Conservation (phyloP, 2,888 invertebrate species). For the Muschampia plurimacula region DNA sequence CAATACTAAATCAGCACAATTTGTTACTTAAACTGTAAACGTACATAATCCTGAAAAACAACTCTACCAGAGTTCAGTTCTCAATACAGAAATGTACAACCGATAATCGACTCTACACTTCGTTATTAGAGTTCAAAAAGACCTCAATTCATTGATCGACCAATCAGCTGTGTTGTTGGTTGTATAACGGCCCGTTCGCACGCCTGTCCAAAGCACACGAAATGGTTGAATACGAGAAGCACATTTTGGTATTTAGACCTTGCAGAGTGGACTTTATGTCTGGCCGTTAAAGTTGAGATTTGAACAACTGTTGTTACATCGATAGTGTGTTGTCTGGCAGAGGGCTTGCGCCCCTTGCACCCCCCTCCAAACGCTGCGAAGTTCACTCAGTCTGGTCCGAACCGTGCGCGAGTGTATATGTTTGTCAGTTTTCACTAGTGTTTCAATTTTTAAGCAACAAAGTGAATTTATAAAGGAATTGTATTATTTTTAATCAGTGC, state of each 20-base stretch:
- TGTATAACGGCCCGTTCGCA: slow-evolving; percentile 32
- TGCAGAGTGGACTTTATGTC: slow-evolving; percentile 8
- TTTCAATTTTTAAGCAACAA: slow-evolving; percentile 21
- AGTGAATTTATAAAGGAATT: slow-evolving; percentile 27
- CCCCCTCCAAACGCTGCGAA: slow-evolving; percentile 19
- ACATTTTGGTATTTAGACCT: not conserved
- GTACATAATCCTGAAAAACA: slow-evolving; percentile 7
- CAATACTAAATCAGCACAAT: slow-evolving; percentile 5
- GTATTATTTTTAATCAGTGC: slow-evolving; percentile 33
- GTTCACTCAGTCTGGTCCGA: slow-evolving; percentile 29
- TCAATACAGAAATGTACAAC: slow-evolving; percentile 1
- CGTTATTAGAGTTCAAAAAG: slow-evolving; percentile 23
- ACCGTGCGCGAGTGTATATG: not conserved
- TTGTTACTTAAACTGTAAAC: slow-evolving; percentile 11
- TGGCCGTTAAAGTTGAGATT: slow-evolving; percentile 25
- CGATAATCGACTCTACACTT: slow-evolving; percentile 13
- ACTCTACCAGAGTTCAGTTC: not conserved
- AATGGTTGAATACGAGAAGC: slow-evolving; percentile 21
- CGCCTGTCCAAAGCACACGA: slow-evolving; percentile 29
- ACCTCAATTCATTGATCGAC: slow-evolving; percentile 38
- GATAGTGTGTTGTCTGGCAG: slow-evolving; percentile 22
- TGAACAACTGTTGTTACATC: slow-evolving; percentile 9
- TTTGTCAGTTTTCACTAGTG: not conserved
- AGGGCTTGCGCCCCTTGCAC: slow-evolving; percentile 36
- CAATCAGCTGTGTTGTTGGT: slow-evolving; percentile 39